Percentiles rank a stretch among this genome's conserved stretches.
Conservation (phyloP, 2,888 invertebrate genomes). For the Kuschelorhynchus macadamiae region DNA sequence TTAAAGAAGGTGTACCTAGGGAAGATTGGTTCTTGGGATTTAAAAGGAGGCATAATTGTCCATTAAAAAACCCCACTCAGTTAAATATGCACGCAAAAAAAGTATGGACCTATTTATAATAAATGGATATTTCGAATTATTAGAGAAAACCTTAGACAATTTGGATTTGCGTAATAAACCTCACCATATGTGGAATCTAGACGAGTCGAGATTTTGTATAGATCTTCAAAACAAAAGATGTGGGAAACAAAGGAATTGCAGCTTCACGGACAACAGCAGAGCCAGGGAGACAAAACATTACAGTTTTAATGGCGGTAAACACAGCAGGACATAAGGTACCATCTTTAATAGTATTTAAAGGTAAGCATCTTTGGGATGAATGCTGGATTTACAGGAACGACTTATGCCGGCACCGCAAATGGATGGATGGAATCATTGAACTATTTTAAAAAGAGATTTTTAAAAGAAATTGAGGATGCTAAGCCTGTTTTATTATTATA, state of each 20-base stretch:
- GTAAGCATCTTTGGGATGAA: constrained; percentile 61
- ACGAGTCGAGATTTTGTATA: background rate
- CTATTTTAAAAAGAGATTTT: constrained; percentile 58
- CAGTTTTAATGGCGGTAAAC: constrained; percentile 55
- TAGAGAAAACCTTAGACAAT: constrained; percentile 16
- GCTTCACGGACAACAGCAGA: constrained; percentile 52
- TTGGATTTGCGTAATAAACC: constrained; percentile 2
- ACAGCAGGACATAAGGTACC: constrained; percentile 57
- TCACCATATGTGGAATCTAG: constrained; percentile 12
- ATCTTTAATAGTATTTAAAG: constrained; percentile 61
- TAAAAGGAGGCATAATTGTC: constrained; percentile 21
- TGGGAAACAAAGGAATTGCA: constrained; percentile 26
- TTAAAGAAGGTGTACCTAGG: constrained; percentile 12
- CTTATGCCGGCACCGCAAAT: constrained; percentile 57
- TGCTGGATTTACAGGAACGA: constrained; percentile 55
- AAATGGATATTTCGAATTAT: constrained; percentile 25
- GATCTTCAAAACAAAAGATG: constrained; percentile 25
- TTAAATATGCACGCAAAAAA: constrained; percentile 32
- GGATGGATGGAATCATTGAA: constrained; percentile 58
- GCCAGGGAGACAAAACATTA: constrained; percentile 59
- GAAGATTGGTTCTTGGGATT: constrained; percentile 33
- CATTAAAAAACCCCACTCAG: constrained; percentile 25
- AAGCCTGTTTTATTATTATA: constrained; percentile 60
- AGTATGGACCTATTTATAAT: constrained; percentile 29
- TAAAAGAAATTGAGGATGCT: constrained; percentile 56